phyloP scores from a whole-genome alignment of 2,113 vertebrate genomes.

The Sturnus vulgaris region DNA sequence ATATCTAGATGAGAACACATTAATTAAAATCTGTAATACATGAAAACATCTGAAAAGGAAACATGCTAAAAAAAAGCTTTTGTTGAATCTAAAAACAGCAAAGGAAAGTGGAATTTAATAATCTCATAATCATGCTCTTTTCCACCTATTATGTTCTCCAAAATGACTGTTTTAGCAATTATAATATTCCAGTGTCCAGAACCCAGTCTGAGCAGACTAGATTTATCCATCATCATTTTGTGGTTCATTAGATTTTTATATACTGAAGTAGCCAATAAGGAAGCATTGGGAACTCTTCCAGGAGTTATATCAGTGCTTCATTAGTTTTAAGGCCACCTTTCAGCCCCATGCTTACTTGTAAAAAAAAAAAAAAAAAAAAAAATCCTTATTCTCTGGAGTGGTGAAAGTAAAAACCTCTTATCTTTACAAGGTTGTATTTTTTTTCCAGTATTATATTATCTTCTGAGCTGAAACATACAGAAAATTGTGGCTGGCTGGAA shows the following conservation, averaged over 20 bases:
- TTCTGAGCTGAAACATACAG: not conserved
- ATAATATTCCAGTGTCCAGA: not conserved
- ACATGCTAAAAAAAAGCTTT: not conserved
- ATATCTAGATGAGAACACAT: not conserved
- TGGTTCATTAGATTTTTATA: slow-evolving; percentile 55
- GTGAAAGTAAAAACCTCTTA: not conserved
- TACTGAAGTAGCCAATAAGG: slow-evolving; percentile 11
- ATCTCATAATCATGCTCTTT: not conserved
- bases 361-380: not conserved
- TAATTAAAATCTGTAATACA: not conserved
- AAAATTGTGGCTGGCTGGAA: not conserved
- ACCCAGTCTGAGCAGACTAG: slow-evolving; percentile 17
- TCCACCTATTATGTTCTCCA: not conserved
- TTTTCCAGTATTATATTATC: not conserved
- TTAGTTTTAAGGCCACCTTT: slow-evolving; percentile 62
- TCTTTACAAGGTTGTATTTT: not conserved
- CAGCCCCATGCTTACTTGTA: not conserved
- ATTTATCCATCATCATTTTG: slow-evolving; percentile 59
- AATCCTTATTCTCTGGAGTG: not conserved
- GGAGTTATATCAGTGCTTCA: not conserved
- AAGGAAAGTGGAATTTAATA: not conserved
- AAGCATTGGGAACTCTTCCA: slow-evolving; percentile 51
- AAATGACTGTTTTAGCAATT: not conserved
- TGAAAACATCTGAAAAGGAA: not conserved
- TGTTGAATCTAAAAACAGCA: not conserved